These are phyloP conservation scores for Eumeta japonica DNA, from an alignment of 1,140 invertebrate genomes.

Conservation along the genomic window DNA sequence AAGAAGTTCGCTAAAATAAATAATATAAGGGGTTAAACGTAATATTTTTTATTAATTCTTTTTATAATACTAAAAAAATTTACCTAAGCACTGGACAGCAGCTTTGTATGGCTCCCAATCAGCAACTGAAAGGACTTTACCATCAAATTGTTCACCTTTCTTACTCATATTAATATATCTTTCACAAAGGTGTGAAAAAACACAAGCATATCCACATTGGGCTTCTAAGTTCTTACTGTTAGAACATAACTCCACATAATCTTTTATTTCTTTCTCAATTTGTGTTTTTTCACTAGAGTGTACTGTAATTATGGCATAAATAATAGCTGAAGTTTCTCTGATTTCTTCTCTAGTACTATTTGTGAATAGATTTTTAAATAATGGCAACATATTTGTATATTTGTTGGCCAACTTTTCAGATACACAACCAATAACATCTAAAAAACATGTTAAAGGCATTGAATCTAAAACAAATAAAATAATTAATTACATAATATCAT, in stretches of 20 bases:
- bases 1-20: conserved; percentile 60
- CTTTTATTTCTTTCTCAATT: conserved; percentile 59
- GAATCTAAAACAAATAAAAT: conserved; percentile 47
- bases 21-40: not conserved
- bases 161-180: conserved; percentile 59
- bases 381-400: conserved; percentile 61
- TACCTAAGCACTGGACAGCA: conserved; percentile 60
- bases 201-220: conserved; percentile 72
- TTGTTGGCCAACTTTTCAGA: conserved; percentile 61
- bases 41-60: no score
- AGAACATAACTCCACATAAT: conserved; percentile 55
- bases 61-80: no score
- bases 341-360: conserved; percentile 73
- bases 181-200: conserved; percentile 68
- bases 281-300: conserved; percentile 50
- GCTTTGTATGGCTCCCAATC: conserved; percentile 60
- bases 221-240: conserved; percentile 65
- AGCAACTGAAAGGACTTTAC: conserved; percentile 37
- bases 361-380: conserved; percentile 63
- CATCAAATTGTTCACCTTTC: conserved; percentile 35
- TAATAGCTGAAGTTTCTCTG: conserved; percentile 66
- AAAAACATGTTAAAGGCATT: conserved; percentile 67
- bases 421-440: conserved; percentile 73
- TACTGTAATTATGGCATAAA: conserved; percentile 68
- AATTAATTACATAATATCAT: conserved; percentile 2